Base-by-base conservation (phyloP, 2,797 vertebrate genomes). In the Melanotaenia boesemani region DNA sequence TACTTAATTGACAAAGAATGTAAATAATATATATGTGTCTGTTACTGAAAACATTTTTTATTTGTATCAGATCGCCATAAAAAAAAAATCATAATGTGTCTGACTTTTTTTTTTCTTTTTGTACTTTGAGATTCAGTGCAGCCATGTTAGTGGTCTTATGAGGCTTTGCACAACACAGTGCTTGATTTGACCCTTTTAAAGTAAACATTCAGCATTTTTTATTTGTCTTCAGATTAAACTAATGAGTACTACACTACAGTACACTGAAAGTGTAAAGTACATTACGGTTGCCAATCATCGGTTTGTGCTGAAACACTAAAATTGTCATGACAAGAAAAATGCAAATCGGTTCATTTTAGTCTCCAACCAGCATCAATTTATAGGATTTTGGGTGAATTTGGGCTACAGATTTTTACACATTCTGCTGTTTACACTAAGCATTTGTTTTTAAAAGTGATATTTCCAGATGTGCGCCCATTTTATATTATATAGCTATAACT, bases 361-460 rank as follows among this genome's bases (percentile, higher is more conserved):
- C 18, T 41, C 56, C 54, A n/a, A 52, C 59, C 46, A 71, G 70
- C 68, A 74, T 55, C 41, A 24, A 74, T 76, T 59, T 85, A 12
- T 12, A 24, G 10, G 9, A 71, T 86, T 64, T 78, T 70, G 77
- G 78, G 67, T 76, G 37, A n/a, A n/a, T 64, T 52, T 58, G 85
- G 78, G 82, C 80, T 88, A 71, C 37, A 80, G 56, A 70, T 61
- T 57, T 60, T 61, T 58, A 83, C 32, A n/a, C 74, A n/a, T 74
- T 76, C 71, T 72, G 72, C 81, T 87, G 80, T 88, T 89, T 85
- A 84, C 85, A 83, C 74, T 76, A 74, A 83, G 64, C 20, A 65
- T 50, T 34, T 65, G 39, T 46, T 81, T 86, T 82, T 73, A 28
- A 83, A 90, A 84, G 89, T 82, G 85, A 79, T 88, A 72, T 88